Conservation (phyloP, 1,140 invertebrate genomes). For the Aphelinus certus region DNA sequence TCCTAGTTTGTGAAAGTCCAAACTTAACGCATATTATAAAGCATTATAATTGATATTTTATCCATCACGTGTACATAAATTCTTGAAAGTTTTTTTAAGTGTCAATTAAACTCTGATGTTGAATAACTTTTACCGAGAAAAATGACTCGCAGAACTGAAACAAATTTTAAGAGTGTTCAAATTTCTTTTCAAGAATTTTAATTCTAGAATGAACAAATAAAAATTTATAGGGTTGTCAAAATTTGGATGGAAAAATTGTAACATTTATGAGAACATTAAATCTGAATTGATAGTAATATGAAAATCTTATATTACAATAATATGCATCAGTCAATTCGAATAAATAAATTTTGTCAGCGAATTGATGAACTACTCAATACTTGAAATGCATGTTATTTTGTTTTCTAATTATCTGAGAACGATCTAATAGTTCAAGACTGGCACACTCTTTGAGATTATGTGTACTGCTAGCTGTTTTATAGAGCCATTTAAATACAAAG, state of each 20-base stretch:
- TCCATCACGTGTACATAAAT: no score
- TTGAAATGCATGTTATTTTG: conserved; percentile 7
- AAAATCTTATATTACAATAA: neutral
- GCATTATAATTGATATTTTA: no score
- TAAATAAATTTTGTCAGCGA: conserved; percentile 2
- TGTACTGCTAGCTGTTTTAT: conserved; percentile 3
- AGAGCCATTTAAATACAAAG: conserved; percentile 4
- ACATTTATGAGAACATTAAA: neutral
- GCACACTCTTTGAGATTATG: conserved; percentile 13
- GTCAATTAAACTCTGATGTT: neutral
- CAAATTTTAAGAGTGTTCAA: no score
- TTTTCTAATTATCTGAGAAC: neutral
- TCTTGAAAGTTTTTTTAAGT: neutral
- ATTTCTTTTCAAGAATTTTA: neutral
- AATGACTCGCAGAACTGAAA: neutral
- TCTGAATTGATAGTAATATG: neutral
- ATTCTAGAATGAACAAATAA: neutral
- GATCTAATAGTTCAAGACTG: neutral
- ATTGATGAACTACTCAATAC: conserved; percentile 1
- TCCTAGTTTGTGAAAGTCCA: no score
- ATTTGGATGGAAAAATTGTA: neutral
- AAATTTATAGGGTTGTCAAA: neutral
- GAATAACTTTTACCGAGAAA: neutral
- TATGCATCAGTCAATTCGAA: neutral
- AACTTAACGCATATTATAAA: no score